Evolutionary conservation across 2,113 vertebrate species (phyloP), one percentile per base, ranked within the genome.

Genomic region (Heliornis fulica): DNA sequence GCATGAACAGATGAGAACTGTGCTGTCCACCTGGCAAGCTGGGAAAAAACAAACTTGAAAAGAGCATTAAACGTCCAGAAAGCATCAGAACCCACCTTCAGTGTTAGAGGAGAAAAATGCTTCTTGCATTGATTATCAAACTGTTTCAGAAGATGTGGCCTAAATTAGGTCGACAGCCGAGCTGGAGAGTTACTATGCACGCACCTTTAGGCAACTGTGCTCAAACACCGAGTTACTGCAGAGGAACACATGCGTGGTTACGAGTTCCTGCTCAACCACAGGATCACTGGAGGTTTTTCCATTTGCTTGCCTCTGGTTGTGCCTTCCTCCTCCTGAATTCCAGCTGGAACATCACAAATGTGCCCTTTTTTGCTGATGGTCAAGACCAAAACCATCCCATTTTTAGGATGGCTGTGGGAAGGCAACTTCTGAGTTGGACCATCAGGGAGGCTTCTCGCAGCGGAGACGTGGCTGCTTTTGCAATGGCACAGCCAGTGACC

Each of bases 101-200:
- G 77, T 94, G 54, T 93, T 93, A 77, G 63, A 89, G 82, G 54
- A 88, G 48, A 70, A 83, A 90, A 96, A 84, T 89, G 83, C 91
- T 94, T 95, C 94, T 93, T 0, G 31, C 75, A 41, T 91, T 95
- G 75, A 82, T 96, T 94, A 88, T 69, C 54, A 57, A 93, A 89
- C 43, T 46, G 65, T 81, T 76, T 83, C 57, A 90, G 90, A 89
- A 94, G 94, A 93, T 80, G 57, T 97, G 95, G 93, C 97, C 97
- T 97, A 97, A 96, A 98, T 97, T 96, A 97, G 96, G 96, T 78
- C 94, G 2, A 83, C 63, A 87, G 91, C 91, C 90, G 89, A 95
- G 89, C 86, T 83, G 93, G 68, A 65, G 89, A 80, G 86, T 96
- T 83, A 90, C 96, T 96, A 97, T 94, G 96, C 95, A 96, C 76